Base-by-base conservation (phyloP, 2,888 invertebrate species). In the Imbricaverruca yamaguchii region DNA sequence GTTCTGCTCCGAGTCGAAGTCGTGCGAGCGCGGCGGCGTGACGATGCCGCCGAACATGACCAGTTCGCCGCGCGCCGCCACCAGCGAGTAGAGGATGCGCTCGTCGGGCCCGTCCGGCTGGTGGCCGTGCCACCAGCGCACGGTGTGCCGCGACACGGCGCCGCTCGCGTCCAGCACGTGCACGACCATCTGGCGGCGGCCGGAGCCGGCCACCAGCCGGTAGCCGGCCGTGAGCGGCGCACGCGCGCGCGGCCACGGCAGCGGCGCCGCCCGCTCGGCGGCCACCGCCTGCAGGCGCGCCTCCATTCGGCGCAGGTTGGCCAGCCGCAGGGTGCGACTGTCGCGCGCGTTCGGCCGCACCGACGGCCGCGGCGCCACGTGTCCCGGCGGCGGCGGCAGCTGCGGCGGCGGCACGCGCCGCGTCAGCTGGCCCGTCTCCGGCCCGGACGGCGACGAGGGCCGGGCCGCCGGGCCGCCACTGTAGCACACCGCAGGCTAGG, bases 31-130 rank as follows among this genome's bases (percentile, higher is more conserved):
- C 18, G 74, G 74, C 74, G 74, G 74, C 9, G 74, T 53, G 10
- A 74, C 74, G 55, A 74, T 74, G 9, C 97, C 98, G n/a, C 97
- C 97, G 89, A 98, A 97, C 90, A 98, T 93, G 81, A 98, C 92
- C 57, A 98, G 88, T 89, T 98, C 97, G 18, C 95, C 95, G 86
- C 95, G 93, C 21, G 96, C 97, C 84, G 93, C 91, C 10, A 96
- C 93, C 85, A 97, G 90, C 61, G 95, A 93, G 87, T 97, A 97
- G 85, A 97, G 90, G 84, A 97, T 93, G 80, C 95, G 91, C 86
- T 97, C 95, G 86, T 96, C 95, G 0, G 97, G 96, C 57, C 87
- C 86, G 53, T 80, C 65, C 21, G 84, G 84, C 4, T 79, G 80
- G 63, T 8, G 25, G 80, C 82, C 13, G 82, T 80, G 91, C 83